Evolutionary conservation across 2,113 vertebrate species (phyloP), one percentile per base, ranked within the genome.

Genomic region (Ariopsis seemanni): DNA sequence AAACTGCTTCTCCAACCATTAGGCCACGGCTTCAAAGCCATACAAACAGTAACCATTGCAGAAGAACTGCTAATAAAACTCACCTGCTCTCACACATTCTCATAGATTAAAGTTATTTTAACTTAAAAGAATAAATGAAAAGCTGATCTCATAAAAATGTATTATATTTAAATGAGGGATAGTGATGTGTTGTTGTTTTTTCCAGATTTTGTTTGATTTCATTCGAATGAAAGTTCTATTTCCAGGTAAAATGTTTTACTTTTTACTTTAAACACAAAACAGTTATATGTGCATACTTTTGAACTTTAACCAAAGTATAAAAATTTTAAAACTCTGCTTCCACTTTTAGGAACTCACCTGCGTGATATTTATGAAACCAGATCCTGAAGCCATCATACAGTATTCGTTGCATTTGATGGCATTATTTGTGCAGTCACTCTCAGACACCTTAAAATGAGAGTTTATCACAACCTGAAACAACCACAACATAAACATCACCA

Each of bases 281-380:
- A 50, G 50, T 22, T 75, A 22, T 8, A 4, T 50, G 42, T 25
- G 20, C 9, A 50, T 74, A 48, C 5, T 18, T 71, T 34, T 34
- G 7, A 71, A 42, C 17, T 72, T 42, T 42, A 42, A 42, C 42
- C 42, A 42, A 42, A 42, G 42, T 42, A 42, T 42, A 42, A 20
- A 1, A 7, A 72, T 42, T 72, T 72, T 20, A 72, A 72, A 7
- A 20, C 15, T 18, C 5, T 71, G 5, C 27, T 71, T 74, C 34
- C 17, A 50, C 18, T 50, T 75, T 22, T 72, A 67, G n/a, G 15
- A 42, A 17, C 7, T 92, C 92, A 99, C 97, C 97, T 0, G 95
- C 95, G 87, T 99, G 98, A 89, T 98, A 99, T 95, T 96, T 97
- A 90, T 99, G 97, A 90, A 99, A 93, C 97, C 97, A 99, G 94